Evolutionary conservation across 2,113 vertebrate genomes (phyloP).

Genomic region (Gulo gulo): DNA sequence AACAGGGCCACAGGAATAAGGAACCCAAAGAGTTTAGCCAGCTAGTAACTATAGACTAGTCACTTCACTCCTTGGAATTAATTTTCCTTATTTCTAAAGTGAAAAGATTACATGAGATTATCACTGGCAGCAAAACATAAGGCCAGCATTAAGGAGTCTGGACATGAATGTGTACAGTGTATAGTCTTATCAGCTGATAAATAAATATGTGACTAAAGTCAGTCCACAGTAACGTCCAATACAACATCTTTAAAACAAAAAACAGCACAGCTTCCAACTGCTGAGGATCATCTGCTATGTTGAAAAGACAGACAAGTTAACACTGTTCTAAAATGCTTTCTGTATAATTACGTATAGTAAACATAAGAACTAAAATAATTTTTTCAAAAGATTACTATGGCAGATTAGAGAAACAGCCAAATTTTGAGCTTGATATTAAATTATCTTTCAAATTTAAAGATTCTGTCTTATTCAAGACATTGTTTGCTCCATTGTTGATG

Average conservation of each 20-base stretch:
- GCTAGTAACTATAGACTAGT: neutral
- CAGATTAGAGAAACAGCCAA: slow-evolving; percentile 72
- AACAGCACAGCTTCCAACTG: neutral
- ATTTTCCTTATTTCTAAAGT: slow-evolving; percentile 33
- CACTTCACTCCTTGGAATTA: neutral
- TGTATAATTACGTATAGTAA: neutral
- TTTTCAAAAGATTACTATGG: slow-evolving; percentile 71
- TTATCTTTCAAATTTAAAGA: slow-evolving; percentile 75
- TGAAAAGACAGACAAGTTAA: neutral
- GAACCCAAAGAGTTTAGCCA: neutral
- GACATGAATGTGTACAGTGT: neutral
- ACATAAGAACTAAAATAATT: slow-evolving; percentile 75
- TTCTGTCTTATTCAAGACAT: slow-evolving; percentile 63
- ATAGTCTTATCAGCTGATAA: neutral
- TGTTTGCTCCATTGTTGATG: slow-evolving; percentile 54
- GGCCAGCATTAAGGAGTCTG: neutral
- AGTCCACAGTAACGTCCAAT: neutral
- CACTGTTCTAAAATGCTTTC: neutral
- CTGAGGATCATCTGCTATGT: neutral
- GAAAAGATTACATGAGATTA: neutral
- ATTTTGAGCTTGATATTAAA: slow-evolving; percentile 45
- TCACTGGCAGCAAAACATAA: neutral
- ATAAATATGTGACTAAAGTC: neutral
- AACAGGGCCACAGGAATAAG: neutral
- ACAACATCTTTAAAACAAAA: neutral